A percentile compares a stretch with the other conserved stretches of the same genome.
phyloP scores from a whole-genome alignment of 2,113 vertebrate genomes.

The Macquaria ambigua region DNA sequence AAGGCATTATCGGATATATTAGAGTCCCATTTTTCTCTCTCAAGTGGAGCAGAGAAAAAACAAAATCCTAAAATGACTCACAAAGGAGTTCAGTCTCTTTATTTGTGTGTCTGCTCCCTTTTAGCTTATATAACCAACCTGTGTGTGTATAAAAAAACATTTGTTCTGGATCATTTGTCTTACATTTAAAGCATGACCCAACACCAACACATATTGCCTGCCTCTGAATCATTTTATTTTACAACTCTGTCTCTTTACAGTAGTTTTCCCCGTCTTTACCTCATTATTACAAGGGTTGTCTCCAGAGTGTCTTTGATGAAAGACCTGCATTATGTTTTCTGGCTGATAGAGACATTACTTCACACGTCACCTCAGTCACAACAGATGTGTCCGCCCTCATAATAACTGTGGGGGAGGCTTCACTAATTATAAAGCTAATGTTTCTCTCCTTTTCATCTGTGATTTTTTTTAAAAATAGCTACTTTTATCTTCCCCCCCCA shows the following conservation, averaged over 20 bases:
- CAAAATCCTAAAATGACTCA: background rate
- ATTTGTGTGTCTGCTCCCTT: background rate
- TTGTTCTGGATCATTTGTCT: background rate
- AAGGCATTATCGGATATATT: background rate
- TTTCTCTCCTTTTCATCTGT: background rate
- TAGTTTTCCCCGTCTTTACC: background rate
- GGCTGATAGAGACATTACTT: conserved; percentile 17
- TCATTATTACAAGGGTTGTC: background rate
- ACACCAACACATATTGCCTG: background rate
- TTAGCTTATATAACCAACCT: background rate
- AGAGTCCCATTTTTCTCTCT: background rate
- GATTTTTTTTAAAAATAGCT: background rate
- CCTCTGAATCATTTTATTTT: background rate
- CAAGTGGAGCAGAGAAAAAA: background rate
- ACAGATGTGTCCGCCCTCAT: background rate
- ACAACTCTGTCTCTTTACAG: conserved; percentile 6
- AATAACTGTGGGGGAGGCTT: background rate
- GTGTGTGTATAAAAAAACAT: background rate
- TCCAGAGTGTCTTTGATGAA: background rate
- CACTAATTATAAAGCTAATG: background rate
- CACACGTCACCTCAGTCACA: conserved; percentile 2
- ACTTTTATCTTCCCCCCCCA: background rate
- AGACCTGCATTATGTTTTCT: background rate
- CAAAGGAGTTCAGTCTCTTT: background rate
- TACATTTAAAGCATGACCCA: background rate